Evolutionary conservation across 2,888 invertebrate genomes (phyloP), one percentile per base, ranked within the genome.

Genomic region (Philereme transversata): DNA sequence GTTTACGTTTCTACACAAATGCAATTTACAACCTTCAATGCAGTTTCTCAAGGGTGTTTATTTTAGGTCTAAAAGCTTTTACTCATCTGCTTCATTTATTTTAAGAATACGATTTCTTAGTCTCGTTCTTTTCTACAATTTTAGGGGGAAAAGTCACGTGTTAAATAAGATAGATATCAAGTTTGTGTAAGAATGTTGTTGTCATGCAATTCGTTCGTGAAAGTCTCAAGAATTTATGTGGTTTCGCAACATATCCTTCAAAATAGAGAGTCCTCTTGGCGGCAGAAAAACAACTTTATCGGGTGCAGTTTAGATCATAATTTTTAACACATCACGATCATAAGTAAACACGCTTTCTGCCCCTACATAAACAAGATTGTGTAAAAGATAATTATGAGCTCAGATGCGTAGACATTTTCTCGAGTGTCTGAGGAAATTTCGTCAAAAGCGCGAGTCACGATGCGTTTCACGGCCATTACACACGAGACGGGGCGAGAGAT

Each of bases 391-490:
- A 67, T 51, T 53, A 51, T 57, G 58, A 61, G 22, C 56, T 46
- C 34, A 44, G 49, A 51, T 47, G 47, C 44, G 33, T 43, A 46
- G 45, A 10, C 46, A 62, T 65, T 67, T 67, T 68, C 65, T 68
- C 58, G 64, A 54, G 47, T 52, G 58, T 57, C 52, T n/a, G 54
- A 62, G 65, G 69, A 68, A 71, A 70, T 73, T 76, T 74, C 61
- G 72, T 71, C 68, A 71, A 74, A 76, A 72, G 69, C 69, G 72
- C 74, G 65, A 76, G 68, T 71, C 70, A 70, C 58, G 73, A 58
- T 67, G 71, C 69, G 70, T 73, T 73, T 70, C 71, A 68, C 69
- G 73, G 69, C 68, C 67, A 67, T 69, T 67, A 70, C 68, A 57
- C 66, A 51, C 52, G 61, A 65, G 66, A 60, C 57, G 58, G 48